Percentiles rank a stretch among this genome's conserved stretches.
Conservation (phyloP, 2,888 invertebrate genomes). For the Gerosis bhagava region DNA sequence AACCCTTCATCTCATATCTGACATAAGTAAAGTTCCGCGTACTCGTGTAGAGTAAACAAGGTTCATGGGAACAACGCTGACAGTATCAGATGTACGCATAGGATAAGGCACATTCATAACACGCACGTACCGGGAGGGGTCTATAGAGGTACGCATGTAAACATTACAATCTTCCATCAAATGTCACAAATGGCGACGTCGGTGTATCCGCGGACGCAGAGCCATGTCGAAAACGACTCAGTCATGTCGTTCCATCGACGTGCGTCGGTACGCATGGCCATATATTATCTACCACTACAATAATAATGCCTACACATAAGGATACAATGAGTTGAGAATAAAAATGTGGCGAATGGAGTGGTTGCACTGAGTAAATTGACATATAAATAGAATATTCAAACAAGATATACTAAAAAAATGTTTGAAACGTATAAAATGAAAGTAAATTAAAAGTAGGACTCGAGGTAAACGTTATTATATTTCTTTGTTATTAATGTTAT, state of each 20-base stretch:
- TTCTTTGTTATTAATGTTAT: no score
- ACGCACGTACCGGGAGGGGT: slow-evolving; percentile 48
- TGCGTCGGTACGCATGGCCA: slow-evolving; percentile 42
- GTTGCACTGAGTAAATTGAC: background rate
- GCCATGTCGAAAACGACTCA: slow-evolving; percentile 50
- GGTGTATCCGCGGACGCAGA: slow-evolving; percentile 52
- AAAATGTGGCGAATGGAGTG: slow-evolving; percentile 6
- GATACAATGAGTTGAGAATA: slow-evolving; percentile 40
- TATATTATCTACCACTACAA: slow-evolving; percentile 50
- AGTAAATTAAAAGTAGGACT: no score
- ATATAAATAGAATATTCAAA: background rate
- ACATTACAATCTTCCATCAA: slow-evolving; percentile 72
- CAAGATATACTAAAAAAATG: no score
- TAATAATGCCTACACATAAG: slow-evolving; percentile 36
- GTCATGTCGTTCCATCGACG: slow-evolving; percentile 53
- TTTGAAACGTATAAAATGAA: no score
- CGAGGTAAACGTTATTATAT: no score
- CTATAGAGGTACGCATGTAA: slow-evolving; percentile 53
- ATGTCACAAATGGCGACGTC: slow-evolving; percentile 65
- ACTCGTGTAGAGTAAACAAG: slow-evolving; percentile 19
- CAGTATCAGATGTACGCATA: slow-evolving; percentile 51
- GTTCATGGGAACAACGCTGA: slow-evolving; percentile 44
- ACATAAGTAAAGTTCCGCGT: slow-evolving; percentile 40
- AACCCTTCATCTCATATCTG: slow-evolving; percentile 10
- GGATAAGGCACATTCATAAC: slow-evolving; percentile 58